Evolutionary conservation across 2,888 invertebrate species (phyloP), one percentile per base, ranked within the genome.

Genomic region (Micoletzkya japonica): DNA sequence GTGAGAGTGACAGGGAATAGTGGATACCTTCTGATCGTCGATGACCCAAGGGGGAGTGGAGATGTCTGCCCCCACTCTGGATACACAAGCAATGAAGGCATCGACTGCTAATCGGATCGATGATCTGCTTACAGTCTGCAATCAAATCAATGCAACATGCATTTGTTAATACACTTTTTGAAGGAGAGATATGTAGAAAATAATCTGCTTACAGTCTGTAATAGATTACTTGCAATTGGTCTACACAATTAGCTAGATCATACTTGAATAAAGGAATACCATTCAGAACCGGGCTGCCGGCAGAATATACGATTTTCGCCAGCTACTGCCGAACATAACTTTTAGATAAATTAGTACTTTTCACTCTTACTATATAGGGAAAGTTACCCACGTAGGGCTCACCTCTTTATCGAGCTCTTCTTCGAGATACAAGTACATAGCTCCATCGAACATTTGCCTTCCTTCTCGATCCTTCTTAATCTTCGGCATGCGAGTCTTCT

Each of bases 61-160:
- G 50, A 81, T 76, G 54, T 80, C 78, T 17, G 81, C 79, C 20
- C 81, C 81, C 37, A 83, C 80, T 30, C 84, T 70, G 24, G 81
- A 74, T 17, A 81, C 77, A 72, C 83, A 84, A 14, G 84, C 81
- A 32, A 73, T 73, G 71, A 84, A 84, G 3, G 78, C 77, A 36
- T 79, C 74, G 30, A 83, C 76, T 6, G 83, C 82, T 58, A 81
- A 72, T n/a, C 72, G 73, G 4, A 78, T 74, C 30, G 77, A 78
- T 4, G 72, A 57, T 4, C 73, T 64, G 2, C 44, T 39, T 24
- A 69, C 70, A 1, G 61, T 73, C 73, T 74, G 70, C 1, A 66
- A 49, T 49, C 1, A n/a, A n/a, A n/a, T n/a, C n/a, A n/a, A n/a
- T n/a, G n/a, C n/a, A n/a, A n/a, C n/a, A n/a, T n/a, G n/a, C n/a